Conservation (phyloP, 2,113 vertebrate genomes). For the Chaetodon auriga region DNA sequence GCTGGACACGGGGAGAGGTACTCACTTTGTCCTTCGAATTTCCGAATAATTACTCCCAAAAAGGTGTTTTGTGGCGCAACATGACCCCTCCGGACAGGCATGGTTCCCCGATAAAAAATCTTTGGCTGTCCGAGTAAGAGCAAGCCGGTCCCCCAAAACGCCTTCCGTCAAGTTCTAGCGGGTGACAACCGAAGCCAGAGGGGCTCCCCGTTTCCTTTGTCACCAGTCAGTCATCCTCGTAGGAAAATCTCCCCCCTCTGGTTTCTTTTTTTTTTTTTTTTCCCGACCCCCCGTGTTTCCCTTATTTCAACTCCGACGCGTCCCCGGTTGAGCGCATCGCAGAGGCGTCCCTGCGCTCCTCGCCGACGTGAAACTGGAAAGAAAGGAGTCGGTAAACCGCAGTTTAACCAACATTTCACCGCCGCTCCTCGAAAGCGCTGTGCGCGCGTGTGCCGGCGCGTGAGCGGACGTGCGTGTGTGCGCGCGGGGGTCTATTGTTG, state of each 20-base stretch:
- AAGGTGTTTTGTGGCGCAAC: slow-evolving; percentile 98
- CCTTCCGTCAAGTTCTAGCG: slow-evolving; percentile 75
- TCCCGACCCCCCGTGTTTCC: slow-evolving; percentile 31
- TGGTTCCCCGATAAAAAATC: slow-evolving; percentile 81
- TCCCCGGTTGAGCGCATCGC: slow-evolving; percentile 67
- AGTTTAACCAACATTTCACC: slow-evolving; percentile 84
- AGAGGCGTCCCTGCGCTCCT: slow-evolving; percentile 58
- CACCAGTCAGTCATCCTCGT: slow-evolving; percentile 87
- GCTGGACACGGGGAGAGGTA: slow-evolving; percentile 64
- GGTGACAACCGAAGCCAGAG: slow-evolving; percentile 83
- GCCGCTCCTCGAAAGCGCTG: slow-evolving; percentile 77
- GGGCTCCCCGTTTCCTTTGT: slow-evolving; percentile 87
- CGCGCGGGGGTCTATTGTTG: slow-evolving; percentile 54
- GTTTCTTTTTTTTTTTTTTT: not conserved
- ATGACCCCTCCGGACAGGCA: slow-evolving; percentile 98
- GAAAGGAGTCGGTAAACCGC: slow-evolving; percentile 71
- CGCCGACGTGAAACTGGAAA: slow-evolving; percentile 54
- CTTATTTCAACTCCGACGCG: slow-evolving; percentile 74
- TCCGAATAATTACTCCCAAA: slow-evolving; percentile 95
- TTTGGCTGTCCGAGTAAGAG: slow-evolving; percentile 78
- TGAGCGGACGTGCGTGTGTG: slow-evolving; percentile 1
- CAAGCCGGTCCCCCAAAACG: slow-evolving; percentile 65
- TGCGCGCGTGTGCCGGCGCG: slow-evolving; percentile 56
- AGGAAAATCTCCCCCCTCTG: slow-evolving; percentile 58
- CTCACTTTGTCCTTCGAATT: slow-evolving; percentile 99